Evolutionary conservation across 2,797 vertebrate genomes (phyloP).

Genomic region (Cirrhinus molitorella): DNA sequence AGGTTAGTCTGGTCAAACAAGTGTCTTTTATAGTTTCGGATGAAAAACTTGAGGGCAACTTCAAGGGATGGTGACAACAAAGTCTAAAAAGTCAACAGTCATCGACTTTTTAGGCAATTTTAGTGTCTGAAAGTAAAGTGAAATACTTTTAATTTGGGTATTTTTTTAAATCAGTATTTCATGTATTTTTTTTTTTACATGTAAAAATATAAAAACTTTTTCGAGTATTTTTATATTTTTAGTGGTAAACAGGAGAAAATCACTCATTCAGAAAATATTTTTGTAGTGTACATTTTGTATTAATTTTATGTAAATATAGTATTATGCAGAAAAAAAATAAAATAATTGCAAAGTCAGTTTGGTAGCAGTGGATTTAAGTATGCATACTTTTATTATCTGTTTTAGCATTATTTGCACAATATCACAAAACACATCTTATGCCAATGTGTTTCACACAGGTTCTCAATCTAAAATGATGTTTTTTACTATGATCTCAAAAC

Average conservation of each 20-base stretch:
- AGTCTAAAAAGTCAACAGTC: background rate
- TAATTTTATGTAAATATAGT: background rate
- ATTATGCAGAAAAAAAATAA: background rate
- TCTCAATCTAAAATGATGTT: background rate
- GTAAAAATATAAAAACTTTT: too few relatives aligned
- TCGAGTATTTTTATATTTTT: background rate
- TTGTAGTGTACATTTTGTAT: background rate
- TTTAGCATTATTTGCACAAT: background rate
- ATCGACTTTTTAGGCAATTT: background rate
- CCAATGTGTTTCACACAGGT: background rate
- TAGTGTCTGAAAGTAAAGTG: background rate
- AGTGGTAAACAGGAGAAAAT: background rate
- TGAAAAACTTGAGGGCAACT: conserved; percentile 3
- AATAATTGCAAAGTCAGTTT: background rate
- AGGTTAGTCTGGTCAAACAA: conserved; percentile 44
- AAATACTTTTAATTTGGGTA: background rate
- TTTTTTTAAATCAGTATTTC: background rate
- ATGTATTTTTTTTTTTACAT: background rate
- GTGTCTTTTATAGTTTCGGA: conserved; percentile 25
- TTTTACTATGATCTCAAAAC: background rate
- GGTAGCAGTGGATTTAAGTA: background rate
- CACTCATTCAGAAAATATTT: background rate
- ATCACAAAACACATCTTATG: background rate
- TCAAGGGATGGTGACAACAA: background rate
- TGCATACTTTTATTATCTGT: background rate